A percentile compares a stretch with the other conserved stretches of the same genome.
Conservation (phyloP, 2,113 vertebrate genomes). For the Sialia sialis region DNA sequence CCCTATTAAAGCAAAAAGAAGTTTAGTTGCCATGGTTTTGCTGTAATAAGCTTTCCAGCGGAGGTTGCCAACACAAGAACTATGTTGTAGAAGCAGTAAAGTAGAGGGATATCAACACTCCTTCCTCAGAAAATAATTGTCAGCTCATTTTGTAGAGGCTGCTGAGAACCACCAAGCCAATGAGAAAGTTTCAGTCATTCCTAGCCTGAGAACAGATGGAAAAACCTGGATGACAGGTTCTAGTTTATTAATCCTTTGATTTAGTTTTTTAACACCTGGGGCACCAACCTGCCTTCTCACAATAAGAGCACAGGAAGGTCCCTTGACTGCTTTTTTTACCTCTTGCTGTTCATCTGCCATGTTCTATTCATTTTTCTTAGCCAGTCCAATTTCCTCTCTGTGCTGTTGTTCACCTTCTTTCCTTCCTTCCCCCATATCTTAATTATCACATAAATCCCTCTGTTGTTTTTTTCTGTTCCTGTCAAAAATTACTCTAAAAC, state of each 20-base stretch:
- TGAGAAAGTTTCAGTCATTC: background rate
- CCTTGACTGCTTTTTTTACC: background rate
- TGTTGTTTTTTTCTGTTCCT: background rate
- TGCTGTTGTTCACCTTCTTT: background rate
- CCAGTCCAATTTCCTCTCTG: background rate
- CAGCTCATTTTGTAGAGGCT: background rate
- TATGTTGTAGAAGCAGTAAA: background rate
- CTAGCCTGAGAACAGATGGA: background rate
- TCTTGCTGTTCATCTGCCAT: background rate
- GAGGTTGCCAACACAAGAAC: background rate
- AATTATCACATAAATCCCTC: background rate
- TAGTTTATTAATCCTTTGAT: background rate
- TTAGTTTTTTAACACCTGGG: background rate
- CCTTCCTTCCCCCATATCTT: background rate
- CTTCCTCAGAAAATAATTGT: background rate
- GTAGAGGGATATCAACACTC: background rate
- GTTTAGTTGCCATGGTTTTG: background rate
- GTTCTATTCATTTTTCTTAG: background rate
- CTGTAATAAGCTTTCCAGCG: background rate
- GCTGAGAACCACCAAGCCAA: background rate
- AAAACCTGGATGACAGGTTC: background rate
- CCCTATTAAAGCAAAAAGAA: background rate
- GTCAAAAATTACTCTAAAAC: background rate
- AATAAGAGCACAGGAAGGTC: background rate
- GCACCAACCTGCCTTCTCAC: background rate